Evolutionary conservation across 2,113 vertebrate species (phyloP).

Genomic region (Stomatorhinus ivindoensis): DNA sequence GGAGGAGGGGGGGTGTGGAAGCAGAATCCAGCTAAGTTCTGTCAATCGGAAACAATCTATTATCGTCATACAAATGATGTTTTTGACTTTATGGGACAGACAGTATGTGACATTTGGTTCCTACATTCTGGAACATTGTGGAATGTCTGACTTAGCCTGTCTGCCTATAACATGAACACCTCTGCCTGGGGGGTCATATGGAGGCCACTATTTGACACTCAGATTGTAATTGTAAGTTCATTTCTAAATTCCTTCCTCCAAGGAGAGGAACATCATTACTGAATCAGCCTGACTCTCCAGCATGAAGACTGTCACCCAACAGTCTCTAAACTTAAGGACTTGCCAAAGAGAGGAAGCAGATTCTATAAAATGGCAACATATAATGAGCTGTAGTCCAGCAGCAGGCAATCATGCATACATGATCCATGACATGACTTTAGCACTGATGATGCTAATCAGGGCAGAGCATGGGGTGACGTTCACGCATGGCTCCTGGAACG

Average conservation of each 20-base stretch:
- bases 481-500: not conserved
- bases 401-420: not conserved
- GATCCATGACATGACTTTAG: not conserved
- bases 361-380: not conserved
- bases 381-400: not conserved
- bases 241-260: not conserved
- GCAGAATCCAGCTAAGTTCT: not conserved
- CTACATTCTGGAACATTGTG: not conserved
- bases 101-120: not conserved
- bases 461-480: not conserved
- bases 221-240: not conserved
- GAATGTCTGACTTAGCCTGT: not conserved
- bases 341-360: not conserved
- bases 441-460: not conserved
- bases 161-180: not conserved
- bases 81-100: not conserved
- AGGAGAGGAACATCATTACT: too few species aligned
- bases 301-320: not conserved
- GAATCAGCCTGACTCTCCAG: not conserved
- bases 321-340: not conserved
- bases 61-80: not conserved
- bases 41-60: not conserved
- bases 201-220: not conserved
- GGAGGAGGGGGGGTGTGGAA: not conserved
- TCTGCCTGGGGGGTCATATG: not conserved